These are phyloP conservation scores for Equus przewalskii DNA, from an alignment of 2,113 vertebrate genomes.

Conservation along the genomic window DNA sequence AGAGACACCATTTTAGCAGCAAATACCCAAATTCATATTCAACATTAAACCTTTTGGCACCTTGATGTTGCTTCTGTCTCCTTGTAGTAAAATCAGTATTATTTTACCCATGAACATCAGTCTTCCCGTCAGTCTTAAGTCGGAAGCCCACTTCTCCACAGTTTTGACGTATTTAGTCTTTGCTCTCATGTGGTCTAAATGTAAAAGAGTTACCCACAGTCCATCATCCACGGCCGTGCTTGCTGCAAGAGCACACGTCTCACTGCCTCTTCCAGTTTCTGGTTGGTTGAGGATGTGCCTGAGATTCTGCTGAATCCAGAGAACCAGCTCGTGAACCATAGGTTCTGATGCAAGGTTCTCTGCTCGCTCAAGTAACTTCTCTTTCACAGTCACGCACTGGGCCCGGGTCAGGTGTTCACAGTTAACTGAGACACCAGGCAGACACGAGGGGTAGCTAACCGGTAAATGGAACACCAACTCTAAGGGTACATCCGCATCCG, in stretches of 20 bases:
- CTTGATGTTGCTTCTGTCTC: slow-evolving; percentile 90
- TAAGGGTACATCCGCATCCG: slow-evolving; percentile 84
- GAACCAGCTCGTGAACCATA: slow-evolving; percentile 91
- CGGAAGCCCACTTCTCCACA: slow-evolving; percentile 91
- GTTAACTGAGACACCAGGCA: slow-evolving; percentile 89
- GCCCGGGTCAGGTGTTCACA: slow-evolving; percentile 90
- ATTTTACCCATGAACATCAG: slow-evolving; percentile 92
- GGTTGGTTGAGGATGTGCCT: slow-evolving; percentile 80
- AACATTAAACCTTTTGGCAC: slow-evolving; percentile 86
- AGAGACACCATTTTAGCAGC: slow-evolving; percentile 67
- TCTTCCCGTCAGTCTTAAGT: slow-evolving; percentile 91
- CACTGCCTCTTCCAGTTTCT: slow-evolving; percentile 47
- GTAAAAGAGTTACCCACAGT: slow-evolving; percentile 89
- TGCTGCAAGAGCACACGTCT: slow-evolving; percentile 71
- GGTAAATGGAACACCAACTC: slow-evolving; percentile 91
- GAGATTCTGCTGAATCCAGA: slow-evolving; percentile 91
- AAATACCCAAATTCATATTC: slow-evolving; percentile 75
- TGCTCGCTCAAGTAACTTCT: slow-evolving; percentile 88
- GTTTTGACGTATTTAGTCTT: slow-evolving; percentile 91
- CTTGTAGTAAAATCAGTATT: slow-evolving; percentile 94
- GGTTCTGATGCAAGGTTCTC: slow-evolving; percentile 87
- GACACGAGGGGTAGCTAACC: slow-evolving; percentile 87
- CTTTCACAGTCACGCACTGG: slow-evolving; percentile 87
- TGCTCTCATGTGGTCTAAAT: slow-evolving; percentile 94
- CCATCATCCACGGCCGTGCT: slow-evolving; percentile 71